phyloP scores from a whole-genome alignment of 2,113 vertebrate species.

The Brachirus orientalis region DNA sequence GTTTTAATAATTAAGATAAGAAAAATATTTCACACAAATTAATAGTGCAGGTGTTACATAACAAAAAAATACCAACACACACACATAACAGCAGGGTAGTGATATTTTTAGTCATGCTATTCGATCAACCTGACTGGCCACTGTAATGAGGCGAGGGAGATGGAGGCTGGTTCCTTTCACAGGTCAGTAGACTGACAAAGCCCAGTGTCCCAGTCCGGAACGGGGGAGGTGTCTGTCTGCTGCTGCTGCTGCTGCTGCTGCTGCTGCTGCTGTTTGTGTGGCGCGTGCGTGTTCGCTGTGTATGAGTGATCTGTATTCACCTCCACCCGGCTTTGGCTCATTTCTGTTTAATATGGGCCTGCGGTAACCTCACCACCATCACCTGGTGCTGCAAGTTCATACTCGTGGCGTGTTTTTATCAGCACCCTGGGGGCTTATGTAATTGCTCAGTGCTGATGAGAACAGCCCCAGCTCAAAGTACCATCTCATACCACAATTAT shows the following conservation, averaged over 20 bases:
- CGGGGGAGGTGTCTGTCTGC: constrained; percentile 36
- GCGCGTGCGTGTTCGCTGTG: constrained; percentile 6
- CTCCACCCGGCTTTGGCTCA: background rate
- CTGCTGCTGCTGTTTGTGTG: constrained; percentile 22
- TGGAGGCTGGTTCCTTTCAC: constrained; percentile 61
- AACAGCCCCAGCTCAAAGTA: constrained; percentile 51
- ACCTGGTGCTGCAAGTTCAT: constrained; percentile 62
- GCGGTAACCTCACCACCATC: constrained; percentile 49
- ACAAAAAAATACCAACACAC: background rate
- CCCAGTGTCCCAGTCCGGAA: constrained; percentile 36
- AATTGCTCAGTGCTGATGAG: constrained; percentile 71
- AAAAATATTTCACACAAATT: no score
- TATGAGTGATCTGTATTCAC: constrained; percentile 60
- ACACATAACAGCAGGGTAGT: constrained; percentile 5
- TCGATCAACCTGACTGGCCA: constrained; percentile 42
- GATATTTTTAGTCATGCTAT: constrained; percentile 50
- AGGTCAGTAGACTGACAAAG: constrained; percentile 64
- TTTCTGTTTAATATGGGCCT: constrained; percentile 59
- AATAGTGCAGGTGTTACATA: no score
- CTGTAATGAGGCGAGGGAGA: constrained; percentile 62
- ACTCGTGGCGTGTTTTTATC: constrained; percentile 66
- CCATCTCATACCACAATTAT: constrained; percentile 60
- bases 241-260: no score
- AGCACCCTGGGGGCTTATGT: constrained; percentile 48
- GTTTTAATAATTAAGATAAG: no score